phyloP scores from a whole-genome alignment of 2,113 vertebrate species.

The Empidonax alnorum region DNA sequence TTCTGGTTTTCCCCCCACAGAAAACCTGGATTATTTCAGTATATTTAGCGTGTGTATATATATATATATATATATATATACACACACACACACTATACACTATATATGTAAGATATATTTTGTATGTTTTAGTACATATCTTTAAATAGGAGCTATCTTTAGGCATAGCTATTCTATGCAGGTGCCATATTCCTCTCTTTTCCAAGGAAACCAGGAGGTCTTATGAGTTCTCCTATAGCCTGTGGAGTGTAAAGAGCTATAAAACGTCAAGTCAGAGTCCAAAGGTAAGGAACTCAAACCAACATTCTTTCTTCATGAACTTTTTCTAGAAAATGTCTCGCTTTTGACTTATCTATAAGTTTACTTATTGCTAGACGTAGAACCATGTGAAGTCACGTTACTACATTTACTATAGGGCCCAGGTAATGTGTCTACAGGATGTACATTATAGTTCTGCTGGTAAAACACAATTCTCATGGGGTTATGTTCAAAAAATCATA shows the following conservation, averaged over 20 bases:
- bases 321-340: not conserved
- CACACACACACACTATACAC: too few relatives aligned
- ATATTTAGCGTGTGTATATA: not conserved
- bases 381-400: not conserved
- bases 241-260: not conserved
- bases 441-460: not conserved
- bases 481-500: not conserved
- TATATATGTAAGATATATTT: not conserved
- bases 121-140: not conserved
- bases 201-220: not conserved
- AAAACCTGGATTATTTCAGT: not conserved
- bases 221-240: not conserved
- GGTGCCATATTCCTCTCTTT: not conserved
- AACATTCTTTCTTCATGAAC: not conserved
- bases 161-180: not conserved
- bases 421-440: not conserved
- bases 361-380: not conserved
- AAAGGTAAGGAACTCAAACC: not conserved
- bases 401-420: not conserved
- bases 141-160: not conserved
- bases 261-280: not conserved
- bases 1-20: rapidly evolving
- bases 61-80: too few relatives aligned
- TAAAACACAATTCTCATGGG: not conserved
- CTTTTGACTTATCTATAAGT: not conserved